Evolutionary conservation across 2,888 invertebrate species (phyloP).

Genomic region (Aspidapion aeneum): DNA sequence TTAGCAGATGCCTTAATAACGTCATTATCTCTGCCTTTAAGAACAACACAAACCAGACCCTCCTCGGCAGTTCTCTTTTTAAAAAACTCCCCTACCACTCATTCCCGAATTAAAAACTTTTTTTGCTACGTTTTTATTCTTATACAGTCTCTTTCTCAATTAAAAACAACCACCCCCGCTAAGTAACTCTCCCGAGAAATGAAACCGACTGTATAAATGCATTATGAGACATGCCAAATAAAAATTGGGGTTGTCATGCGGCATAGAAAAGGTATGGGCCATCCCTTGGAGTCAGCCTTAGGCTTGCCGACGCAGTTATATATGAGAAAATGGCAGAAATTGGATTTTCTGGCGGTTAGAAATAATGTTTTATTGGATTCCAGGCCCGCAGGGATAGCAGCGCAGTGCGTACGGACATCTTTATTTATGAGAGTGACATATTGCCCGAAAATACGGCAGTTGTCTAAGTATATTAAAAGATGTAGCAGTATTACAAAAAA

Average conservation of each 20-base stretch:
- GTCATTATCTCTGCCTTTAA: constrained; percentile 9
- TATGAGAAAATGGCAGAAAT: constrained; percentile 24
- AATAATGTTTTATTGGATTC: constrained; percentile 22
- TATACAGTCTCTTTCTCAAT: constrained; percentile 48
- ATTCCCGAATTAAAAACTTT: constrained; percentile 43
- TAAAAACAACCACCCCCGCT: constrained; percentile 42
- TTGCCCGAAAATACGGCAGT: too few relatives aligned
- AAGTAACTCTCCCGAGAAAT: constrained; percentile 23
- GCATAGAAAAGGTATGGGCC: not conserved
- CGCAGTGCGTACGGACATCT: not conserved
- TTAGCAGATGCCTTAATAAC: not conserved
- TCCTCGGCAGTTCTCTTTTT: constrained; percentile 20
- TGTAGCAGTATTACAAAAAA: too few relatives aligned
- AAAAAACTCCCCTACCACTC: constrained; percentile 42
- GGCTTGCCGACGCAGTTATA: not conserved
- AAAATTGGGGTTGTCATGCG: constrained; percentile 19
- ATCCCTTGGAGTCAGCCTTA: not conserved
- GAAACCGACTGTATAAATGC: constrained; percentile 36
- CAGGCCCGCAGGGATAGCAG: not conserved
- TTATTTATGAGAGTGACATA: not conserved
- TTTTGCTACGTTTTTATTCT: constrained; percentile 38
- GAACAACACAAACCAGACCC: constrained; percentile 15
- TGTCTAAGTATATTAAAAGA: too few relatives aligned
- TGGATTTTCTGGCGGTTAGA: constrained; percentile 23
- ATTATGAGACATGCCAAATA: constrained; percentile 35